Base-by-base conservation (phyloP, 2,113 vertebrate species). In the Brachyistius frenatus region DNA sequence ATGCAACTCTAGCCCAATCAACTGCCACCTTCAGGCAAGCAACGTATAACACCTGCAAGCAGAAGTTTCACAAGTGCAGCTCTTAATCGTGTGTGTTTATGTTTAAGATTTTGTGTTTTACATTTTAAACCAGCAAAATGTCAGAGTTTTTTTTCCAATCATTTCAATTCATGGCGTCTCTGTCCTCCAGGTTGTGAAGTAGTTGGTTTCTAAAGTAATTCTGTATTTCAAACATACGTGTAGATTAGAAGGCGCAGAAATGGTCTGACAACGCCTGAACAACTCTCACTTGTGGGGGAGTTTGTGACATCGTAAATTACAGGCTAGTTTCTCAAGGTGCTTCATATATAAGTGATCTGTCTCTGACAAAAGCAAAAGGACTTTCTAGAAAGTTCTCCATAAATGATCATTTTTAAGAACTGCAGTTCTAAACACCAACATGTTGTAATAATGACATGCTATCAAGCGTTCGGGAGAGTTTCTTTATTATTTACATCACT, bases 401-500 rank as follows among this genome's bases (percentile, higher is more conserved):
- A 0, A 66, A 30, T 7, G 7, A 70, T 32, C 0, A 67, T 65
- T 78, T 84, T 39, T 66, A 73, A 77, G 44, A 80, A 30, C 15
- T 37, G 10, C 30, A 46, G 31, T 66, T 4, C 6, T 13, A 23
- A 49, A 36, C 15, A 61, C 0, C 2, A 30, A 50, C n/a, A 14
- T 37, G 13, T 10, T 16, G 41, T 44, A 37, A 35, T 66, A 58
- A 72, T 47, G 30, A 60, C 36, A 54, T 2, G 46, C 53, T 60
- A 60, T 53, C 61, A 55, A 55, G 68, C 36, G 3, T 78, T 71
- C 32, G n/a, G 50, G 66, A 60, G 73, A 1, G 35, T 73, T 47
- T 69, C 36, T 66, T 69, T 78, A 35, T 67, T 77, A 33, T 73
- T 49, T 14, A 9, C 16, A 31, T 65, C 41, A 72, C n/a, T 14